Base-by-base conservation (phyloP, 2,888 invertebrate genomes). In the Cephonodes hylas region DNA sequence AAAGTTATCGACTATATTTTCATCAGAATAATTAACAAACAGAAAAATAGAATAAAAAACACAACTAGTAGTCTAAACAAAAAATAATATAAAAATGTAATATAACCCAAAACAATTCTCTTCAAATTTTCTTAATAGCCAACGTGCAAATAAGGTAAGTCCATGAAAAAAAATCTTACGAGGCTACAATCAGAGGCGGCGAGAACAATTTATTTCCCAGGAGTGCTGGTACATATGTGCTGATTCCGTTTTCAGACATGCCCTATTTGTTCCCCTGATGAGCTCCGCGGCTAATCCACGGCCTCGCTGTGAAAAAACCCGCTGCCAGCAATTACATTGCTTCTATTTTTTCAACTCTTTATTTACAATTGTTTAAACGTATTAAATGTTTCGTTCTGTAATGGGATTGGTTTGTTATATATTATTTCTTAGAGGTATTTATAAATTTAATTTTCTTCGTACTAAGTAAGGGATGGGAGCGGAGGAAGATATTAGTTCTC, bases 151-250 rank as follows among this genome's bases (percentile, higher is more conserved):
- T 38, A 53, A 53, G 64, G 63, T 66, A 65, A 64, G 71, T 72
- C 66, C 60, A 68, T 66, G 72, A 78, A 82, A 86, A 34, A n/a
- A 86, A 84, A 84, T 83, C 83, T 83, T 80, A 77, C 81, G 83
- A 82, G 80, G 79, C 73, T 80, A 80, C 86, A 87, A 86, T 89
- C 85, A 84, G 81, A 76, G 72, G 77, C 79, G 78, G 75, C 81
- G 75, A 74, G 78, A 79, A 81, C 80, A 84, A 87, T 86, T 87
- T 89, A 91, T 91, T 91, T 91, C 91, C 91, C 91, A 61, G 62
- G 91, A 86, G 91, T 74, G 79, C 74, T 69, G 66, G 84, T 86
- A 89, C 85, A 83, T 89, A 90, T 90, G 84, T 84, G 86, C 84
- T 76, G 81, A 79, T 79, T 88, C 81, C 72, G 81, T 78, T 81